Evolutionary conservation across 2,113 vertebrate species (phyloP).

Genomic region (Pontoporia blainvillei): DNA sequence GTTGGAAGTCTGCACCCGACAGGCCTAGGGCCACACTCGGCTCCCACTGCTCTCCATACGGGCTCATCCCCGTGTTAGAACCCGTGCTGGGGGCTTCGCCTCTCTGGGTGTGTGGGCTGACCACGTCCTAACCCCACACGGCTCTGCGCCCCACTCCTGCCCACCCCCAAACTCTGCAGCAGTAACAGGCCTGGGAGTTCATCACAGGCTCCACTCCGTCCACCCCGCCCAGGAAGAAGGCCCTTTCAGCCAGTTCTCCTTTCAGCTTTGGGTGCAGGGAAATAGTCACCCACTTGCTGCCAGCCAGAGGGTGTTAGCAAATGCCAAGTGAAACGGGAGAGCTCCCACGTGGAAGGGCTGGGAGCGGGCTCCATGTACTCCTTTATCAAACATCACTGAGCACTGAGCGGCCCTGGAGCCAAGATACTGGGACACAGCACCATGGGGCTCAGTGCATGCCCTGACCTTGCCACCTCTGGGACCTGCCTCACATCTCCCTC

Average conservation of each 20-base stretch:
- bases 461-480: background rate
- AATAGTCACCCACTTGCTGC: background rate
- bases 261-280: background rate
- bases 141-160: background rate
- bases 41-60: background rate
- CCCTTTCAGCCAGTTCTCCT: slow-evolving; percentile 62
- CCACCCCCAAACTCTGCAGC: background rate
- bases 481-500: too few relatives aligned
- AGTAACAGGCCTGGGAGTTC: background rate
- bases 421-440: background rate
- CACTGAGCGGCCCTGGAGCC: background rate
- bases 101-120: background rate
- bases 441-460: background rate
- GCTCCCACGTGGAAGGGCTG: fast-evolving
- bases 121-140: fast-evolving
- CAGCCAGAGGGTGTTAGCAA: slow-evolving; percentile 42
- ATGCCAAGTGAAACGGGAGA: background rate
- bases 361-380: background rate
- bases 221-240: background rate
- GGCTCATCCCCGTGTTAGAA: background rate
- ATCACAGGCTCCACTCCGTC: background rate
- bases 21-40: background rate
- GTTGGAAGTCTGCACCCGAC: background rate
- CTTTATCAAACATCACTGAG: background rate
- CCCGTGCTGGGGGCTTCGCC: background rate